Evolutionary conservation across 2,888 invertebrate genomes (phyloP), one percentile per base, ranked within the genome.

Genomic region (Laothoe populi): DNA sequence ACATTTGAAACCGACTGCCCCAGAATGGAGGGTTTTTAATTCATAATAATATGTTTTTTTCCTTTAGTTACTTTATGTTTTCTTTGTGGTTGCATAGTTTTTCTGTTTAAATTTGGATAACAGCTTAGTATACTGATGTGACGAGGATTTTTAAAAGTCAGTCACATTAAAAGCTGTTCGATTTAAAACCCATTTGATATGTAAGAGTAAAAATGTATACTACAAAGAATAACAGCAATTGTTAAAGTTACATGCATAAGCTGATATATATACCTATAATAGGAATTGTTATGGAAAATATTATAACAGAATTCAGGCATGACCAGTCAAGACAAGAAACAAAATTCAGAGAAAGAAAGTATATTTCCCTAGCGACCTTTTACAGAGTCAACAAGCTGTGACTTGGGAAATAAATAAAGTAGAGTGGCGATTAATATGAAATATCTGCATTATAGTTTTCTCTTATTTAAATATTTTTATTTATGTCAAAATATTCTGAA

Each of bases 301-400:
- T 23, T 23, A 45, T 44, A 59, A 53, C 59, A 42, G 35, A 53
- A 44, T 42, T 53, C 53, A 53, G 42, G 68, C 73, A 73, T 71
- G 75, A 77, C 76, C 79, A 84, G 85, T 86, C 84, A 84, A 85
- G 82, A 78, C 84, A 84, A 85, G 82, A 78, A 84, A 84, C 79
- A 83, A 88, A 57, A 88, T 84, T 86, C 80, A 79, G 72, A 79
- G 79, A 76, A 85, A 84, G 84, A 83, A 84, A 85, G 83, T 81
- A 81, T 90, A 90, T 91, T 90, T 91, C 90, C 90, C 90, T 61
- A 69, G 88, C 68, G 90, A 79, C 87, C 86, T 83, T 88, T 91
- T 89, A 88, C 84, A 84, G 84, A 89, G 87, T 88, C 88, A 90
- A 89, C 90, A 88, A 90, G 82, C 79, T 88, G 89, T 87, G 85